Conservation (phyloP, 2,113 vertebrate genomes). For the Protobothrops mucrosquamatus region DNA sequence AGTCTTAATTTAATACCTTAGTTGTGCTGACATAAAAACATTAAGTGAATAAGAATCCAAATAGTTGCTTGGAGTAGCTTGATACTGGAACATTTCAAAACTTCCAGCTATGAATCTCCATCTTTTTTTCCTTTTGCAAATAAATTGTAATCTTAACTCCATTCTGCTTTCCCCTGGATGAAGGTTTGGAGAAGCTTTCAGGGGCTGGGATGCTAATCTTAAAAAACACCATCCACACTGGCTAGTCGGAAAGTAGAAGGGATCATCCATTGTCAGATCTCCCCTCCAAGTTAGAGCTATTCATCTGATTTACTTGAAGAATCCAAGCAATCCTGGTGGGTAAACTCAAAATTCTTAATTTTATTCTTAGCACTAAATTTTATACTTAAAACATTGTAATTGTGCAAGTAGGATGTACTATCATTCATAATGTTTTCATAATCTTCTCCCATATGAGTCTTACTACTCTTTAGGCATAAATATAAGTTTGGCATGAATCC, state of each 20-base stretch:
- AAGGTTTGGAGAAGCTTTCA: background rate
- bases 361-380: background rate
- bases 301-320: background rate
- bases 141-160: background rate
- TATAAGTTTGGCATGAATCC: background rate
- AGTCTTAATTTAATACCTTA: background rate
- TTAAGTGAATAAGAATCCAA: background rate
- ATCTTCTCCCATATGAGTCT: background rate
- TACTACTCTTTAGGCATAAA: background rate
- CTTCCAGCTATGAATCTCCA: background rate
- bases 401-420: background rate
- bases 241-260: background rate
- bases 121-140: background rate
- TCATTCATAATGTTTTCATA: background rate
- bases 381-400: background rate
- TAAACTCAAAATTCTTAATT: background rate
- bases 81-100: background rate
- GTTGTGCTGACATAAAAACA: background rate
- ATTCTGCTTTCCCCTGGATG: background rate
- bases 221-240: background rate
- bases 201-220: background rate
- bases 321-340: background rate
- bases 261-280: background rate
- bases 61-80: background rate
- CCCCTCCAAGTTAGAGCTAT: background rate